Evolutionary conservation across 1,140 invertebrate genomes (phyloP).

Genomic region (Parasteatoda tepidariorum): DNA sequence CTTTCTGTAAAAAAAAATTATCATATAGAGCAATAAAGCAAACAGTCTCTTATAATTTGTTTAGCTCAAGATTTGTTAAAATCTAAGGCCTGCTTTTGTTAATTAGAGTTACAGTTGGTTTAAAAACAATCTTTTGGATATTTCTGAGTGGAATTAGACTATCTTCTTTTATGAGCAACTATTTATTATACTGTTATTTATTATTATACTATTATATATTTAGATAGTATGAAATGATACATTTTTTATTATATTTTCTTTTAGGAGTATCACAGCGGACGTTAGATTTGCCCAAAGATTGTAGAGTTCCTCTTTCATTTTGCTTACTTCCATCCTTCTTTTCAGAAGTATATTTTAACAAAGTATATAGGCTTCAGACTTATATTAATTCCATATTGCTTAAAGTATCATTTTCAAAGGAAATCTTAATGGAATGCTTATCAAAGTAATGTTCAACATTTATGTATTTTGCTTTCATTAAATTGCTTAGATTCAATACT

Average conservation of each 20-base stretch:
- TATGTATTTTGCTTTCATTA: not conserved
- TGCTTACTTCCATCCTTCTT: conserved; percentile 85
- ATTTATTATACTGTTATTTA: not conserved
- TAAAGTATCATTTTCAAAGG: conserved; percentile 84
- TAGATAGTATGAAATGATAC: not conserved
- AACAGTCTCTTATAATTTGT: not conserved
- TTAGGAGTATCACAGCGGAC: conserved; percentile 28
- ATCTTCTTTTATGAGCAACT: too few species aligned
- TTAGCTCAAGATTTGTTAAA: too few species aligned
- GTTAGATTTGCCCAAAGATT: conserved; percentile 1
- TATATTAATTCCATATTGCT: conserved; percentile 89
- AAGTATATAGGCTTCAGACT: conserved; percentile 79
- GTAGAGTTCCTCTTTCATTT: conserved; percentile 74
- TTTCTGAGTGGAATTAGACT: too few species aligned
- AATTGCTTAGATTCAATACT: not conserved
- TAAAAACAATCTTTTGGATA: too few species aligned
- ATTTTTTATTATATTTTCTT: not conserved
- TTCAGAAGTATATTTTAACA: conserved; percentile 80
- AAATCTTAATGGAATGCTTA: conserved; percentile 81
- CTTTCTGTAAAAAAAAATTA: not conserved
- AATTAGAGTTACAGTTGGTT: too few species aligned
- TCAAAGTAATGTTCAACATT: conserved; percentile 75
- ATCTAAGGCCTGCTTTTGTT: too few species aligned
- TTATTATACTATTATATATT: not conserved
- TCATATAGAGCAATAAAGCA: not conserved